Percentiles rank a stretch among this genome's conserved stretches.
Conservation (phyloP, 2,888 invertebrate species). For the Macropis europaea region DNA sequence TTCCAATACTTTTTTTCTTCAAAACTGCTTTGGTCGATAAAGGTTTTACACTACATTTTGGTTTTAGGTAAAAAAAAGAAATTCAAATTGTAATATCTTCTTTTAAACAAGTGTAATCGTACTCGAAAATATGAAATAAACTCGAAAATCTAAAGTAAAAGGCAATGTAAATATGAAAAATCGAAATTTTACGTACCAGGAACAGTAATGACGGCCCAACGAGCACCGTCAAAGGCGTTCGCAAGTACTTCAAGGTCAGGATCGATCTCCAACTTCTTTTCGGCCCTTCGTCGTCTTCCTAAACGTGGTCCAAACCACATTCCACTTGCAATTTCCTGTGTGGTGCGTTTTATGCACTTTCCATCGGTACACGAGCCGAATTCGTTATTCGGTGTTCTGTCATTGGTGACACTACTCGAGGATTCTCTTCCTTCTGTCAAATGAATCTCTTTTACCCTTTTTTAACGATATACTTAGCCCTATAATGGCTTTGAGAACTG, state of each 20-base stretch:
- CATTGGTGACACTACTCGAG: constrained; percentile 47
- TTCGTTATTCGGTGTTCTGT: constrained; percentile 43
- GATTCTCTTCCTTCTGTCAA: constrained; percentile 52
- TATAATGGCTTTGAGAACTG: too few species aligned
- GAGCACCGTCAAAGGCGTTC: constrained; percentile 77
- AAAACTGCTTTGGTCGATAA: too few species aligned
- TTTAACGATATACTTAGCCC: too few species aligned
- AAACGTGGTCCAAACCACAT: constrained; percentile 82
- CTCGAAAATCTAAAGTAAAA: too few species aligned
- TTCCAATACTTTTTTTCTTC: not conserved
- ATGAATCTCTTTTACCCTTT: not conserved
- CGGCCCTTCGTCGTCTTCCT: constrained; percentile 81
- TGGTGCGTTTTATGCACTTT: constrained; percentile 66
- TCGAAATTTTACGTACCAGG: constrained; percentile 77
- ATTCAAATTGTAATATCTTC: too few species aligned
- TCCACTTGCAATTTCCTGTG: constrained; percentile 59
- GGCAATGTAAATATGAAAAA: too few species aligned
- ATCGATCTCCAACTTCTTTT: constrained; percentile 67
- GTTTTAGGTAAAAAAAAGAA: too few species aligned
- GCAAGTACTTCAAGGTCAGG: constrained; percentile 74
- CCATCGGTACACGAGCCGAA: constrained; percentile 64
- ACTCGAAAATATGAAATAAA: too few species aligned
- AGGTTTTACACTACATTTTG: too few species aligned
- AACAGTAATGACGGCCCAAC: constrained; percentile 78
- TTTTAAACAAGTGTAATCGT: too few species aligned